These are phyloP conservation scores for Dryas iulia DNA, from an alignment of 1,140 invertebrate genomes.

Conservation along the genomic window DNA sequence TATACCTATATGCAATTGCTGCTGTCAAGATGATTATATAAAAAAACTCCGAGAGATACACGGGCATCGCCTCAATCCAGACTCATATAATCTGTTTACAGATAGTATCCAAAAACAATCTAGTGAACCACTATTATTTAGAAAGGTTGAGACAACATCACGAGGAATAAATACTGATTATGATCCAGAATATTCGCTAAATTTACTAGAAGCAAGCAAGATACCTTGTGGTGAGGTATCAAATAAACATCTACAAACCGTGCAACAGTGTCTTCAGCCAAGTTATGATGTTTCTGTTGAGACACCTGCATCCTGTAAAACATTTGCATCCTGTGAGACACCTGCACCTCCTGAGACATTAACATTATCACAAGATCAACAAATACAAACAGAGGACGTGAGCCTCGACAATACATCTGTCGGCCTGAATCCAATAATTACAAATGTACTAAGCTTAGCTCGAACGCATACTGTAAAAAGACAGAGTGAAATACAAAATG, in stretches of 20 bases:
- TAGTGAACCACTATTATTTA: not conserved
- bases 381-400: not conserved
- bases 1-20: conserved; percentile 32
- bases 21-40: conserved; percentile 25
- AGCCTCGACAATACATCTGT: not conserved
- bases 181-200: not conserved
- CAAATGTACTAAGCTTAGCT: not conserved
- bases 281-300: not conserved
- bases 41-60: not conserved
- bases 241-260: not conserved
- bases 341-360: not conserved
- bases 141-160: not conserved
- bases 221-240: not conserved
- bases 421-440: not conserved
- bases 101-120: not conserved
- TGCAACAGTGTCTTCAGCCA: not conserved
- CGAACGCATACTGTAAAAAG: not conserved
- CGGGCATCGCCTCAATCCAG: not conserved
- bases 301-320: no score
- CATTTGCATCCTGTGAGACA: no score
- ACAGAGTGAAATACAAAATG: not conserved
- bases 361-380: not conserved
- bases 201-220: not conserved
- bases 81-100: not conserved
- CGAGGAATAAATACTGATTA: not conserved